Conservation (phyloP, 2,797 vertebrate genomes). For the Esox lucius region DNA sequence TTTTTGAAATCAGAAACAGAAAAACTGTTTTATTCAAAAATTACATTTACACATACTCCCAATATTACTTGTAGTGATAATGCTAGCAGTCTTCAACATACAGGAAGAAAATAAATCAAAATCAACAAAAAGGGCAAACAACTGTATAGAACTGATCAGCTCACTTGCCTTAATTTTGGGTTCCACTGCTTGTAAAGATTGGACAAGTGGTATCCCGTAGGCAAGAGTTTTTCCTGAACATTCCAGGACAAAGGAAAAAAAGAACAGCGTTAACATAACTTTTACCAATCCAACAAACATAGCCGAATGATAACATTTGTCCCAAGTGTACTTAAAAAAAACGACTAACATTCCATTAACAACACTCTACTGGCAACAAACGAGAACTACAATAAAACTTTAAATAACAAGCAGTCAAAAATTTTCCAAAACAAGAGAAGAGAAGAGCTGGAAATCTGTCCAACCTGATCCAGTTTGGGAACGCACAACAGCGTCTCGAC, state of each 20-base stretch:
- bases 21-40: too few species aligned
- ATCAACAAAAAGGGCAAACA: too few species aligned
- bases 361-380: background rate
- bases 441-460: conserved; percentile 24
- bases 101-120: too few species aligned
- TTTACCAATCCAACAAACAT: background rate
- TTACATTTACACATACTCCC: too few species aligned
- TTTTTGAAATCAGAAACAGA: too few species aligned
- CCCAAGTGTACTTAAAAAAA: background rate
- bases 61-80: too few species aligned
- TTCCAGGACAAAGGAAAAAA: background rate
- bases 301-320: background rate
- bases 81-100: too few species aligned
- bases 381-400: background rate
- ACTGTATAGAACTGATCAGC: background rate
- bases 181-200: conserved; percentile 82
- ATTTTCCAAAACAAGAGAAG: background rate
- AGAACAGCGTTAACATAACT: background rate
- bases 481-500: conserved; percentile 86
- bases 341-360: background rate
- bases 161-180: conserved; percentile 81
- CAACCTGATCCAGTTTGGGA: conserved; percentile 96
- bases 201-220: conserved; percentile 89
- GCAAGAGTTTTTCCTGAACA: conserved; percentile 91
- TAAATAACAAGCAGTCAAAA: background rate